Percentiles rank a stretch among this genome's conserved stretches.
These are phyloP conservation scores for Drosophila nebulosa DNA, from an alignment of 1,140 invertebrate species.

Conservation along the genomic window DNA sequence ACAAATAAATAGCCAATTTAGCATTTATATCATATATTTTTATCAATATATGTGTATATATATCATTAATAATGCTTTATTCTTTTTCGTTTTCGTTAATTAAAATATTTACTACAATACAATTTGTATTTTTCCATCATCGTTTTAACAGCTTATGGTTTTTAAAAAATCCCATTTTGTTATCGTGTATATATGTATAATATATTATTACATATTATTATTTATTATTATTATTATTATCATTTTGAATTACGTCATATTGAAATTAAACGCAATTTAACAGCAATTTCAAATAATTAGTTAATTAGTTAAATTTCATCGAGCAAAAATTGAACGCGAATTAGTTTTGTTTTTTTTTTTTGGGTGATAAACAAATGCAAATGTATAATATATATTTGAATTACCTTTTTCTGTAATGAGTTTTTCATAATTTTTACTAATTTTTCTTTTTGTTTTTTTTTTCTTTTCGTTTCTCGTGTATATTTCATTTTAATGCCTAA, in stretches of 20 bases:
- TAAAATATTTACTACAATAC: slow-evolving; percentile 59
- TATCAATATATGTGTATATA: slow-evolving; percentile 31
- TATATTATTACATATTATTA: slow-evolving; percentile 32
- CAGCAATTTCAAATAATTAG: slow-evolving; percentile 9
- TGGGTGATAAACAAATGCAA: slow-evolving; percentile 3
- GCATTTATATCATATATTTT: slow-evolving; percentile 10
- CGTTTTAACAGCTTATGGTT: slow-evolving; percentile 71
- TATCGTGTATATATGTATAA: slow-evolving; percentile 57
- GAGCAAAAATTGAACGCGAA: slow-evolving; percentile 67
- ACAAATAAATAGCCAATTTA: slow-evolving; percentile 16
- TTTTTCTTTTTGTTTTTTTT: not conserved
- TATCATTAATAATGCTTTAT: slow-evolving; percentile 75
- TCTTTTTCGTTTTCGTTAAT: slow-evolving; percentile 51
- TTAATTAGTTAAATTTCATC: slow-evolving; percentile 34
- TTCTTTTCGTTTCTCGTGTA: slow-evolving; percentile 34
- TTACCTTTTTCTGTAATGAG: not conserved
- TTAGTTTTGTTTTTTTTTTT: slow-evolving; percentile 41
- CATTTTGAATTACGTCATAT: slow-evolving; percentile 18
- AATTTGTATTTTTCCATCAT: slow-evolving; percentile 65
- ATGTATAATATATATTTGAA: not conserved
- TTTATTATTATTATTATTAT: slow-evolving; percentile 66
- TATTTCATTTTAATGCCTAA: slow-evolving; percentile 72
- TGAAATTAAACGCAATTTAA: slow-evolving; percentile 65
- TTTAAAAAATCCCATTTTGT: slow-evolving; percentile 57
- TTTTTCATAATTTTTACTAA: slow-evolving; percentile 33